Evolutionary conservation across 1,140 invertebrate species (phyloP), one percentile per base, ranked within the genome.

Genomic region (Ctenoplectra terminalis): DNA sequence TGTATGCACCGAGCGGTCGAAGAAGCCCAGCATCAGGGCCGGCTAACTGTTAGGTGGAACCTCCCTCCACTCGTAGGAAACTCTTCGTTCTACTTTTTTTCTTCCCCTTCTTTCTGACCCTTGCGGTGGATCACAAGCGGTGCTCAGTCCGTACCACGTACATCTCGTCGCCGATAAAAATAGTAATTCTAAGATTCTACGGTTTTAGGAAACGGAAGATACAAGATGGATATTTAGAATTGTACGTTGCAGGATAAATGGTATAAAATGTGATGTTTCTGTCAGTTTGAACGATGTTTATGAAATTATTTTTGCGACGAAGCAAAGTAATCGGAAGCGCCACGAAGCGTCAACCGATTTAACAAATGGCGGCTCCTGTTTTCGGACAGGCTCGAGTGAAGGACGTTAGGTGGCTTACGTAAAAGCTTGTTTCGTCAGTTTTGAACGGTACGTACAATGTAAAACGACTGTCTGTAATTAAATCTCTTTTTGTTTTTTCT

Each of bases 51-150:
- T 87, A 56, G 84, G 11, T 61, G 46, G 54, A 79, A 67, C 78
- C 72, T 71, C 46, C 43, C 60, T 67, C 83, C 40, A 70, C 58
- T 43, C 61, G 54, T 58, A 87, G 84, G 75, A 83, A 87, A 86
- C 85, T 84, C 78, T 70, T 79, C 84, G 75, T 83, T 86, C 84
- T 86, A 86, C 84, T 87, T 86, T 72, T 80, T 83, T 78, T 80
- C 11, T 23, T n/a, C 17, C 70, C 43, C 31, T 15, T 23, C 46
- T 56, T 48, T 37, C 58, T n/a, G 50, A 48, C 31, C 20, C 37
- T 67, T 40, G 29, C 73, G 40, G 3, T 63, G 34, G 66, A 82
- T 85, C 52, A 48, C 54, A 81, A 81, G 74, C 67, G 78, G 83
- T 82, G 83, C 77, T 86, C 84, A 86, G 40, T 58, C 70, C 48